These are phyloP conservation scores for Catamblyrhynchus diadema DNA, from an alignment of 2,797 vertebrate species.

Conservation along the genomic window DNA sequence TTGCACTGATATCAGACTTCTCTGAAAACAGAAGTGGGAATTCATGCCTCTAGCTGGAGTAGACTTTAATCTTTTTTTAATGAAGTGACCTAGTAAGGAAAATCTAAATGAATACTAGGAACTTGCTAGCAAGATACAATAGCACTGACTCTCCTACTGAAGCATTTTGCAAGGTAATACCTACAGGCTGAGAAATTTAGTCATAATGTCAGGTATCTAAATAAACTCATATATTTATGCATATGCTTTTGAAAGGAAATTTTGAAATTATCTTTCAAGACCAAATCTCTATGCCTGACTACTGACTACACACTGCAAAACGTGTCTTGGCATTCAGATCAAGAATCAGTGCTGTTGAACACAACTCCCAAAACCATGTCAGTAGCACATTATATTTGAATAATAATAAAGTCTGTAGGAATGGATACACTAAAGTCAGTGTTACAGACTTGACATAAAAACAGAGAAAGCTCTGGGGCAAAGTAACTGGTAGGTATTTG, in stretches of 20 bases:
- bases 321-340: neutral
- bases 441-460: neutral
- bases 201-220: neutral
- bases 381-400: neutral
- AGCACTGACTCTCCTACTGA: neutral
- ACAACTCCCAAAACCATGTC: neutral
- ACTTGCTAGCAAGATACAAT: neutral
- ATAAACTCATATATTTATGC: neutral
- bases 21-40: conserved; percentile 18
- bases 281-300: neutral
- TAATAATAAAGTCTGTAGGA: neutral
- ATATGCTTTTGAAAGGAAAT: neutral
- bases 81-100: conserved; percentile 49
- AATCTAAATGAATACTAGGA: neutral
- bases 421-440: neutral
- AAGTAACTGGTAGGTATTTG: neutral
- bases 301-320: neutral
- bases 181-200: neutral
- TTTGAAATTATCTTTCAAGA: neutral
- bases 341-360: neutral
- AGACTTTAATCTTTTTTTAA: conserved; percentile 53
- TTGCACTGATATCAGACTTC: neutral
- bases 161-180: neutral
- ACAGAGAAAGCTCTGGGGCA: neutral
- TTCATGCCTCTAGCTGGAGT: conserved; percentile 19